Evolutionary conservation across 2,888 invertebrate species (phyloP), one percentile per base, ranked within the genome.

Genomic region (Lasiommata megera): DNA sequence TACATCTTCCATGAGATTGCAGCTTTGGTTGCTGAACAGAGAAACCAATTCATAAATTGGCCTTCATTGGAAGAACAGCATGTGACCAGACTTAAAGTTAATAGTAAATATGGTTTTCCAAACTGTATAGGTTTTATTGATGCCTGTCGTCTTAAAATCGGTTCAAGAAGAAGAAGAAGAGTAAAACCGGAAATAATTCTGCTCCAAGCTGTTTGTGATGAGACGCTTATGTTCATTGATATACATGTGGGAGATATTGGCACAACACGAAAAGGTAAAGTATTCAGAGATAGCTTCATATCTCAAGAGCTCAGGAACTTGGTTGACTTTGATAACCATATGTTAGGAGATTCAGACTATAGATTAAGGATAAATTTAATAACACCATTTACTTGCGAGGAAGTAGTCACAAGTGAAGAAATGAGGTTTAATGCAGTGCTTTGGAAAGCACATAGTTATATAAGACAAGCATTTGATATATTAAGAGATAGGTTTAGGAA

Each of bases 91-190:
- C 72, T 85, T 38, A 88, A 85, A 68, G 84, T 89, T 7, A 82
- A 88, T 59, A 86, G 80, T 56, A 71, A 77, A 57, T 82, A 79
- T 62, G 82, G 83, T 63, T 84, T 88, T 63, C 90, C 90, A 3
- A 90, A 89, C 60, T 89, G 90, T 76, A 81, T 89, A 23, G 90
- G 90, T 6, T 88, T 89, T 52, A 80, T 90, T 63, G 88, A 88
- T 71, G 73, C 80, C 8, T 88, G 84, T 62, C 67, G 79, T n/a
- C 74, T 90, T 5, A 84, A 79, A 76, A 71, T 88, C 40, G 82
- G 82, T 0, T 73, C 80, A 8, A 84, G 78, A 67, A 73, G 72
- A 56, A 79, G 71, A 55, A 81, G 68, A 57, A 80, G 71, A 62
- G 67, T 69, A 8, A 77, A 75, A 60, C 72, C 77, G 53, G 79